Evolutionary conservation across 2,888 invertebrate species (phyloP).

Genomic region (Eupelmus urozonus): DNA sequence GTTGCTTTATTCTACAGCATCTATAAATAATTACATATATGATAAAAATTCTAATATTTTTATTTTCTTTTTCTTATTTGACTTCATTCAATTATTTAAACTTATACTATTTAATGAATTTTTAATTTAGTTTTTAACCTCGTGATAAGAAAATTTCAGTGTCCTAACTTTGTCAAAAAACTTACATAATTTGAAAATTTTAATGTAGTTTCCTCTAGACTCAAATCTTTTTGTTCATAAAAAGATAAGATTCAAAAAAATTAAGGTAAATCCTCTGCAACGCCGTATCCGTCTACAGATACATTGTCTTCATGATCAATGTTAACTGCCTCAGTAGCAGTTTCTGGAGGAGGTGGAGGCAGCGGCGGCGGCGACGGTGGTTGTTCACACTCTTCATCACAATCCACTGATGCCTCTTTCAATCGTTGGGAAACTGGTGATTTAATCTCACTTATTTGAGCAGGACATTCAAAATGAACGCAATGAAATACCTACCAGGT

Average conservation of each 20-base stretch:
- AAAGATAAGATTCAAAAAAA: conserved; percentile 4
- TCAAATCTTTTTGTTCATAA: conserved; percentile 3
- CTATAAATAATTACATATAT: too few species aligned
- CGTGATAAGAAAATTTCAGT: too few species aligned
- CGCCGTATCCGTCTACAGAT: conserved; percentile 62
- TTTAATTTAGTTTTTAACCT: too few species aligned
- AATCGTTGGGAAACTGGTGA: conserved; percentile 63
- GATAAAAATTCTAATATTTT: too few species aligned
- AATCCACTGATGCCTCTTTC: conserved; percentile 28
- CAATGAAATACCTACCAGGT: conserved; percentile 94
- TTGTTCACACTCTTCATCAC: conserved; percentile 51
- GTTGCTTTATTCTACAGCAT: too few species aligned
- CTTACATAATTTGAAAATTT: neutral
- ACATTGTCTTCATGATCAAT: conserved; percentile 69
- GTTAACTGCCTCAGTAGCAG: conserved; percentile 71
- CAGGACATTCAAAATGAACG: conserved; percentile 98
- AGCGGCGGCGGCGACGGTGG: conserved; percentile 52
- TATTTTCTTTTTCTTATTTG: too few species aligned
- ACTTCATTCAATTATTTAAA: too few species aligned
- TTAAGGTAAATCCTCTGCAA: conserved; percentile 61
- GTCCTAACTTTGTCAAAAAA: too few species aligned
- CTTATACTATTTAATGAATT: too few species aligned
- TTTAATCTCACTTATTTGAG: conserved; percentile 77
- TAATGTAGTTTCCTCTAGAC: neutral
- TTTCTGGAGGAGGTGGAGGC: conserved; percentile 68